phyloP scores from a whole-genome alignment of 2,113 vertebrate species.

The Okapia johnstoni region DNA sequence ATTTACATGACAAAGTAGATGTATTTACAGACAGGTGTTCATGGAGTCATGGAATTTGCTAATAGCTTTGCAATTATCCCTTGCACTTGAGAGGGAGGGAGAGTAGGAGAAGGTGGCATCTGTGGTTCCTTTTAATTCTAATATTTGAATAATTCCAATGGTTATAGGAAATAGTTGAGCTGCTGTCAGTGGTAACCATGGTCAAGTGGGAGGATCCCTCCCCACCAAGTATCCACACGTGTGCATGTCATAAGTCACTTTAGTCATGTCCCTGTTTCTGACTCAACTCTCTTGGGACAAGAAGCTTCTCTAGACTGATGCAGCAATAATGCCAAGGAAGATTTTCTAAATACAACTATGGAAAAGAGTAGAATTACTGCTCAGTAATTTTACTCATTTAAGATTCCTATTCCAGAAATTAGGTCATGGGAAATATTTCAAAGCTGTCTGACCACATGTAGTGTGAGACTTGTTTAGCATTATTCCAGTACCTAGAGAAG shows the following conservation, averaged over 20 bases:
- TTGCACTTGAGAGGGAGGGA: background rate
- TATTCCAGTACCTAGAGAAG: background rate
- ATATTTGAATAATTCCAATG: conserved; percentile 11
- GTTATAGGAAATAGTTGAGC: background rate
- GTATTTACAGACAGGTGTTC: background rate
- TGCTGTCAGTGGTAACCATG: background rate
- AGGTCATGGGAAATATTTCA: background rate
- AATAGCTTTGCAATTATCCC: conserved; percentile 10
- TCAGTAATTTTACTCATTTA: background rate
- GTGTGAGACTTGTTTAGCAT: background rate
- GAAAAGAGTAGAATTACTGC: background rate
- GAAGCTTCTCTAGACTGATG: background rate
- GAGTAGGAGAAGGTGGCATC: background rate
- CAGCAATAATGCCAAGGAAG: background rate
- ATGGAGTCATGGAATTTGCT: background rate
- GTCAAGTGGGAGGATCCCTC: background rate
- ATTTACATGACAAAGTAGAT: conserved; percentile 44
- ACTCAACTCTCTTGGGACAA: background rate
- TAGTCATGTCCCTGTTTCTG: background rate
- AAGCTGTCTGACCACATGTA: background rate
- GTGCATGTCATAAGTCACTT: background rate
- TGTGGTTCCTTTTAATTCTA: background rate
- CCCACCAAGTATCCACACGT: background rate
- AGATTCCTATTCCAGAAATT: conserved; percentile 7
- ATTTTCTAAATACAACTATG: background rate